Percentiles rank a stretch among this genome's conserved stretches.
phyloP scores from a whole-genome alignment of 2,888 invertebrate genomes.

The Dorcus hopei region DNA sequence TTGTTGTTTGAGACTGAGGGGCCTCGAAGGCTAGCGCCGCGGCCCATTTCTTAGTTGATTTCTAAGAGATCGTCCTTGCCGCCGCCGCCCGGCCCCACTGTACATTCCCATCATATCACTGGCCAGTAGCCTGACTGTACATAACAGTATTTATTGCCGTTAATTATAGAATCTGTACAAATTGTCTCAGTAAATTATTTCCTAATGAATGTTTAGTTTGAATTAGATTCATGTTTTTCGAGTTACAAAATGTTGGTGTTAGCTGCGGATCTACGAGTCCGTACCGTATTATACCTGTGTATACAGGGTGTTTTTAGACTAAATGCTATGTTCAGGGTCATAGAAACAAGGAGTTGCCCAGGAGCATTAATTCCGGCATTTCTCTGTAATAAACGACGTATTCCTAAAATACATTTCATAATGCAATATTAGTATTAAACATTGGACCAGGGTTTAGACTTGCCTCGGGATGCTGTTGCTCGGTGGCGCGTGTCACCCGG shows the following conservation, averaged over 20 bases:
- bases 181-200: constrained; percentile 28
- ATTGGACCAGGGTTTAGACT: constrained; percentile 46
- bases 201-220: constrained; percentile 33
- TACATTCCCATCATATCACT: constrained; percentile 50
- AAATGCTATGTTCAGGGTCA: constrained; percentile 26
- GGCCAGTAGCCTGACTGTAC: constrained; percentile 46
- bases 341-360: constrained; percentile 19
- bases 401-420: constrained; percentile 32
- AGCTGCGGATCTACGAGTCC: constrained; percentile 20
- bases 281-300: constrained; percentile 1
- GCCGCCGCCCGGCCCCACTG: constrained; percentile 38
- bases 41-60: constrained; percentile 13
- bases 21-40: constrained; percentile 22
- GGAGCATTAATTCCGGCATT: not conserved
- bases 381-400: constrained; percentile 25
- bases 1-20: constrained; percentile 51
- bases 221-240: constrained; percentile 36
- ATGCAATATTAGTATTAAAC: constrained; percentile 44
- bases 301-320: constrained; percentile 25
- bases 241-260: constrained; percentile 39
- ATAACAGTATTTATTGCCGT: constrained; percentile 33
- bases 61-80: constrained; percentile 8
- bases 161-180: constrained; percentile 30
- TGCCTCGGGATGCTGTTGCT: constrained; percentile 25
- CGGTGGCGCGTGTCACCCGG: constrained; percentile 12